Percentiles rank a stretch among this genome's conserved stretches.
Evolutionary conservation across 2,113 vertebrate species (phyloP).

Genomic region (Camelus dromedarius): DNA sequence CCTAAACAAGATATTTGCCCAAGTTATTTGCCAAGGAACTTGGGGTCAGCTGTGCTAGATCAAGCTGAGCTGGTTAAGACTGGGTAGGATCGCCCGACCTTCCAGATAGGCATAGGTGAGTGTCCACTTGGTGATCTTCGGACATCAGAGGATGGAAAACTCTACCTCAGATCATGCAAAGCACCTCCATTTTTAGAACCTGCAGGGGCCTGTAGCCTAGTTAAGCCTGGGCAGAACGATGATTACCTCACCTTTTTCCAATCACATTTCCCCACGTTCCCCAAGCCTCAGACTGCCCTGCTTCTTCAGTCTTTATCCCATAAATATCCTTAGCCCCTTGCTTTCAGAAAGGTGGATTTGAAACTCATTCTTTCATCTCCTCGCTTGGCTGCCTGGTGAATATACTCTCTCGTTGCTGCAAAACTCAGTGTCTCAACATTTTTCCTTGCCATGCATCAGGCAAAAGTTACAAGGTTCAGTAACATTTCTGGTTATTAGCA

Average conservation of each 20-base stretch:
- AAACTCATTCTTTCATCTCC: neutral
- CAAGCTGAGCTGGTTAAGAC: neutral
- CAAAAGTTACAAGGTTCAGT: neutral
- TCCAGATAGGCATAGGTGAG: neutral
- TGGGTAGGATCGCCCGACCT: neutral
- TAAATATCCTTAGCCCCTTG: neutral
- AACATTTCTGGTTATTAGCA: neutral
- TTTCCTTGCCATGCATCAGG: neutral
- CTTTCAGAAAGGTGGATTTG: neutral
- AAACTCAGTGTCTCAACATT: neutral
- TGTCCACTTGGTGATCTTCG: neutral
- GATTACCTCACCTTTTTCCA: neutral
- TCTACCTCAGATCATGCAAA: neutral
- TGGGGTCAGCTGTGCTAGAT: neutral
- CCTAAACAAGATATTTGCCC: neutral
- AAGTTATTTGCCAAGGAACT: neutral
- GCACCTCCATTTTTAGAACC: neutral
- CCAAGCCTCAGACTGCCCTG: neutral
- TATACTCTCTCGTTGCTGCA: neutral
- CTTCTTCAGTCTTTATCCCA: neutral
- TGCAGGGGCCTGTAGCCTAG: neutral
- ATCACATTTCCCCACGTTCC: neutral
- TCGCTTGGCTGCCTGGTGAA: neutral
- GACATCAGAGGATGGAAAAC: neutral
- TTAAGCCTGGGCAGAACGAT: neutral